Evolutionary conservation across 1,140 invertebrate genomes (phyloP).

Genomic region (Drosophila varians): DNA sequence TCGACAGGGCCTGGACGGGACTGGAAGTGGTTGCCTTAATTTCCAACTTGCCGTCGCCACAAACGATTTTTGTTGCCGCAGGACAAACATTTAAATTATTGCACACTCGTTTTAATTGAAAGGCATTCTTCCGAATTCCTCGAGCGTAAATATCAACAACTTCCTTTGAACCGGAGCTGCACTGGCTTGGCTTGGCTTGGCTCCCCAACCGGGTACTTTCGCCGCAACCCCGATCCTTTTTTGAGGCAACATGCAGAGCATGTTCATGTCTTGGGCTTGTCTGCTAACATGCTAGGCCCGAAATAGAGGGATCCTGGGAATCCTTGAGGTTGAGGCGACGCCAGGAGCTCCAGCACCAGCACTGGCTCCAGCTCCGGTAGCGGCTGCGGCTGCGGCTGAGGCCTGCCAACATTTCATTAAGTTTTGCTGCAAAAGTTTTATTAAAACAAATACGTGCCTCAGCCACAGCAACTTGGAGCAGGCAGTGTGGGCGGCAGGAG

Average conservation of each 20-base stretch:
- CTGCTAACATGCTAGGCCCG: conserved; percentile 37
- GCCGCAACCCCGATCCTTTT: conserved; percentile 27
- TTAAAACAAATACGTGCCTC: conserved; percentile 80
- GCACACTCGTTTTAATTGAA: conserved; percentile 74
- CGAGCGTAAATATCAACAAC: conserved; percentile 76
- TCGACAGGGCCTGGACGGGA: conserved; percentile 2
- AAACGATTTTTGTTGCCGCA: conserved; percentile 17
- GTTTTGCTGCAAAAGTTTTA: conserved; percentile 80
- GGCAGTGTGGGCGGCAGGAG: background rate
- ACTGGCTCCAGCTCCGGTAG: conserved; percentile 9
- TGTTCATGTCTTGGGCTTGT: conserved; percentile 44
- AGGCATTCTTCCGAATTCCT: conserved; percentile 69
- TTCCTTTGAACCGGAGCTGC: conserved; percentile 63
- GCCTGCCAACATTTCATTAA: conserved; percentile 79
- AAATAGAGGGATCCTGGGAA: conserved; percentile 9
- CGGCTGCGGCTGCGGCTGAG: conserved; percentile 38
- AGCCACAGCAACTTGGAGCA: conserved; percentile 30
- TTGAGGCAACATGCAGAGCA: conserved; percentile 25
- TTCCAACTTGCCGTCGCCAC: conserved; percentile 1
- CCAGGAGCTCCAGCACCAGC: background rate
- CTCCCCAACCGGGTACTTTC: background rate
- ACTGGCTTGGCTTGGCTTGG: too few relatives aligned
- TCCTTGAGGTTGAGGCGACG: conserved; percentile 1
- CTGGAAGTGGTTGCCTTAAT: background rate
- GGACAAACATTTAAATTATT: conserved; percentile 55